Evolutionary conservation across 37 sponge, comb jelly and placozoan genomes (phyloP).

Genomic region (Amphimedon queenslandica): DNA sequence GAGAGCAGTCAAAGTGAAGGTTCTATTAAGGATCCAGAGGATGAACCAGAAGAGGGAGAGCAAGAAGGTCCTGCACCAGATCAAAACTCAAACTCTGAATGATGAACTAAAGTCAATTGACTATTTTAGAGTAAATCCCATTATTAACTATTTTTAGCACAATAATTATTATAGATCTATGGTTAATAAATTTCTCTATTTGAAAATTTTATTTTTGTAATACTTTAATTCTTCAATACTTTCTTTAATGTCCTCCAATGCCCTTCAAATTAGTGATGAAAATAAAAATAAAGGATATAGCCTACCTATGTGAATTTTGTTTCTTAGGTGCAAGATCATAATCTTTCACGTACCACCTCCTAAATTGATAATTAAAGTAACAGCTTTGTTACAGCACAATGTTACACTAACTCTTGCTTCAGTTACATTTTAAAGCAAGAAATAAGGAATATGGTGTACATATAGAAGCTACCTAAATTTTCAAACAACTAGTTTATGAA

Average conservation of each 20-base stretch:
- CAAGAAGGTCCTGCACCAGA: too few species aligned
- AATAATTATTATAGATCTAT: background rate
- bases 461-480: too few species aligned
- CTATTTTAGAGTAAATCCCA: too few species aligned
- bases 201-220: constrained; percentile 60
- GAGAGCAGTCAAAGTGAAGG: background rate
- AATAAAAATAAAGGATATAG: background rate
- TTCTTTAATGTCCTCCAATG: constrained; percentile 67
- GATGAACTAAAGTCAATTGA: too few species aligned
- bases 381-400: too few species aligned
- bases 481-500: too few species aligned
- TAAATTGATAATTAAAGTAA: background rate
- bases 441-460: too few species aligned
- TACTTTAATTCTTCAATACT: constrained; percentile 76
- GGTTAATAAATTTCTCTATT: background rate
- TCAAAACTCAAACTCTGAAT: too few species aligned
- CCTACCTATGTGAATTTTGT: background rate
- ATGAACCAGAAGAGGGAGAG: background rate
- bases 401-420: too few species aligned
- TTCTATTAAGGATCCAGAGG: background rate
- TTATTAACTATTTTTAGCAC: background rate
- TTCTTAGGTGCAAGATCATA: background rate
- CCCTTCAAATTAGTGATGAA: too few species aligned
- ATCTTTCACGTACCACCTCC: background rate
- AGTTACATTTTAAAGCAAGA: too few species aligned